Percentiles rank a stretch among this genome's conserved stretches.
Conservation (phyloP, 2,888 invertebrate genomes). For the Diplazon laetatorius region DNA sequence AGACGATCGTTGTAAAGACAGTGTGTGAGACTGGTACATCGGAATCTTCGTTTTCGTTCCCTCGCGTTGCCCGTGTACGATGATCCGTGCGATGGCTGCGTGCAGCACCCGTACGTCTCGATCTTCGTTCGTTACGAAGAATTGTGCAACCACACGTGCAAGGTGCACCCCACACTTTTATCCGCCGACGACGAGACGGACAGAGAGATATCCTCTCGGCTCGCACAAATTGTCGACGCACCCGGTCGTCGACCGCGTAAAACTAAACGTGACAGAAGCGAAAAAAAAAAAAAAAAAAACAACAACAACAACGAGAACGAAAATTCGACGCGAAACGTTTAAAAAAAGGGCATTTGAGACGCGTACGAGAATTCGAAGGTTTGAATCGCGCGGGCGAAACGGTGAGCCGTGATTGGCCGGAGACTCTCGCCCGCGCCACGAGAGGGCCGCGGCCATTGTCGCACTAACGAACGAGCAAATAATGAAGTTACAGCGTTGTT, state of each 20-base stretch:
- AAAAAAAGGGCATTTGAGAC: background rate
- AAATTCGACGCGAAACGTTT: background rate
- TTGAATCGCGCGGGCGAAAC: too few species aligned
- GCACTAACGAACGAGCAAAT: constrained; percentile 56
- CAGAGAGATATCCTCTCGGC: background rate
- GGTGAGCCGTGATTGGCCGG: too few species aligned
- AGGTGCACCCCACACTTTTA: too few species aligned
- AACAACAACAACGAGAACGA: background rate
- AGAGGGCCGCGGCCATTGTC: too few species aligned
- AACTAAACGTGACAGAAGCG: background rate
- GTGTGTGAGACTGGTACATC: background rate
- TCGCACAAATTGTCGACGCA: constrained; percentile 1
- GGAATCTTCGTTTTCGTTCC: background rate
- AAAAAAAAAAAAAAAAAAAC: background rate
- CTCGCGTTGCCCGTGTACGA: background rate
- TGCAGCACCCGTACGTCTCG: too few species aligned
- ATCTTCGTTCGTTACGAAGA: background rate
- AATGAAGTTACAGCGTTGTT: constrained; percentile 53
- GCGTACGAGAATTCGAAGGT: too few species aligned
- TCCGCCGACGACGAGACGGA: background rate
- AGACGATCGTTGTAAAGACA: background rate
- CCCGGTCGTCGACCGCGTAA: background rate
- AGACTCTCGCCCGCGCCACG: too few species aligned
- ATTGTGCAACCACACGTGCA: too few species aligned
- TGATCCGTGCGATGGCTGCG: too few species aligned